Base-by-base conservation (phyloP, 2,797 vertebrate genomes). In the Ceryle rudis region DNA sequence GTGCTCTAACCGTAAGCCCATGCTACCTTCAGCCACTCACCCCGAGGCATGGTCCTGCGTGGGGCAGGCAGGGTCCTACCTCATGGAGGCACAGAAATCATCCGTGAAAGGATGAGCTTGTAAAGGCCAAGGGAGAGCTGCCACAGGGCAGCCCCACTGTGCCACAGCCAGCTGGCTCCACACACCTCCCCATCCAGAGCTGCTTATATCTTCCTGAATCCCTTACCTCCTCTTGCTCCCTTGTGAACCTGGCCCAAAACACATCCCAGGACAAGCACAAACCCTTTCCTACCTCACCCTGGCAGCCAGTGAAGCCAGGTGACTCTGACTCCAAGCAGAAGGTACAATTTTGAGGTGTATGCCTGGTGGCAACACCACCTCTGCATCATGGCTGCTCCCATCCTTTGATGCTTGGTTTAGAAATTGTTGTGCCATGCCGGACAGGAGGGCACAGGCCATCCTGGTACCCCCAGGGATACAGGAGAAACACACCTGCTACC, bases 371-470 rank as follows among this genome's bases (percentile, higher is more conserved):
- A 67, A n/a, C 57, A 58, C 4, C 7, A 80, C 21, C 35, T 52
- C 55, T 69, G 46, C 28, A 15, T 23, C 3, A 1, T 29, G n/a
- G 42, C 51, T 66, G n/a, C 31, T 8, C 39, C 21, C 15, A 10
- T 29, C 64, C 31, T 26, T 15, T 41, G 65, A 51, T 64, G 57
- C 13, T 55, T 0, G 0, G 29, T 16, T 62, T 64, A 65, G 81
- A 29, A 65, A 20, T 11, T 4, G 2, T 2, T 6, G 9, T 20
- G 8, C 28, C 0, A 0, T 22, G 37, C 69, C 14, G 3, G 19
- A 51, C 47, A 75, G 58, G 33, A 80, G 51, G n/a, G 11, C 55
- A 31, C 14, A 35, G 74, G 23, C 23, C 54, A 57, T 41, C 47
- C 69, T 2, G 2, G 10, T 47, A 37, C 10, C 3, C 28, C 25